These are phyloP conservation scores for Mayetiola destructor DNA, from an alignment of 2,888 invertebrate species.

Conservation along the genomic window DNA sequence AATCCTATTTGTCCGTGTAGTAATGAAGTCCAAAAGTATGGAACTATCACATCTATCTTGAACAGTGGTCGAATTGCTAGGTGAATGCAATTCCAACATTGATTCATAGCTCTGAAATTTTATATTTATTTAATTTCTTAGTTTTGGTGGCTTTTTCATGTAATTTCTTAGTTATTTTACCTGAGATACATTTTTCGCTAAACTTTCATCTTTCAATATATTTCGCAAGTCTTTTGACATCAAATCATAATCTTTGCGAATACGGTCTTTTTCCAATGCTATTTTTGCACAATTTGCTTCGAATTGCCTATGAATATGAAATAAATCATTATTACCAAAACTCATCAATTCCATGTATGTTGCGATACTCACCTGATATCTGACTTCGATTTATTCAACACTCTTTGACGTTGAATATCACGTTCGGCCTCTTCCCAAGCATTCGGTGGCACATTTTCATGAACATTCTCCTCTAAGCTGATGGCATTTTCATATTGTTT, in stretches of 20 bases:
- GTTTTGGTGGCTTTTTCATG: not conserved
- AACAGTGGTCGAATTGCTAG: not conserved
- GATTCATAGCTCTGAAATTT: not conserved
- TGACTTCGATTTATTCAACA: constrained; percentile 22
- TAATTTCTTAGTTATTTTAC: constrained; percentile 10
- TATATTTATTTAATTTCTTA: not conserved
- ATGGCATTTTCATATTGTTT: constrained; percentile 29
- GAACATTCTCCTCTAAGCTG: constrained; percentile 24
- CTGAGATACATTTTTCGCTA: constrained; percentile 15
- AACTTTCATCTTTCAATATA: constrained; percentile 29
- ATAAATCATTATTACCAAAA: not conserved
- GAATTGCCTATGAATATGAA: constrained; percentile 24
- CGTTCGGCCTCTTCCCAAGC: not conserved
- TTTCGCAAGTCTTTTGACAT: constrained; percentile 37
- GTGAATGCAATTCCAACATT: too few species aligned
- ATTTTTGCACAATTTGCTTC: constrained; percentile 33
- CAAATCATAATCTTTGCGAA: constrained; percentile 38
- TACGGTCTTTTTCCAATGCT: constrained; percentile 38
- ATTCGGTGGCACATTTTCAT: constrained; percentile 23
- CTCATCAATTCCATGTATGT: not conserved
- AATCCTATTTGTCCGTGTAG: not conserved
- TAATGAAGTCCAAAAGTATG: not conserved
- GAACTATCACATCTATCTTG: too few species aligned
- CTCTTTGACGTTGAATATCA: not conserved
- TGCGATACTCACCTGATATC: constrained; percentile 19